These are phyloP conservation scores for Clanis bilineata DNA, from an alignment of 2,888 invertebrate genomes.

Conservation along the genomic window DNA sequence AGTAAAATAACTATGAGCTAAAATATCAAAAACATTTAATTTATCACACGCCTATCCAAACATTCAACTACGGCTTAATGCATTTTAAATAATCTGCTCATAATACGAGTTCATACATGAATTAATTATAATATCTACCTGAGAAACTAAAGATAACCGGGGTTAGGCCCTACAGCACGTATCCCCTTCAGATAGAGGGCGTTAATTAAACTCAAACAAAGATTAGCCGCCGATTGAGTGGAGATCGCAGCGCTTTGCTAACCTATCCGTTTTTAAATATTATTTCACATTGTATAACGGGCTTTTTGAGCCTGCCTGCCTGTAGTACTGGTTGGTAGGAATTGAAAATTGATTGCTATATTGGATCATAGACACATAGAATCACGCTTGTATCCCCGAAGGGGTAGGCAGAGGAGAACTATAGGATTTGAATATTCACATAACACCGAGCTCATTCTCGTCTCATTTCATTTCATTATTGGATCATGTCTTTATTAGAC, in stretches of 20 bases:
- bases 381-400: no score
- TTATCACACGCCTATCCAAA: not conserved
- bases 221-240: conserved; percentile 62
- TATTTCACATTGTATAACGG: not conserved
- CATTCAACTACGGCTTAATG: not conserved
- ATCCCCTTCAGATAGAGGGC: conserved; percentile 21
- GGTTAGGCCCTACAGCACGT: not conserved
- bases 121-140: conserved; percentile 9
- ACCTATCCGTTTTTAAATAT: conserved; percentile 40
- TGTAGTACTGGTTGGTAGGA: not conserved
- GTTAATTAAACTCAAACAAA: conserved; percentile 78
- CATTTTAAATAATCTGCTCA: not conserved
- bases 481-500: no score
- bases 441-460: no score
- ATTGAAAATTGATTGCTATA: no score
- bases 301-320: not conserved
- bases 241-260: conserved; percentile 50
- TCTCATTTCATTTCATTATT: no score
- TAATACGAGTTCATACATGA: not conserved
- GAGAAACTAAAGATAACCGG: conserved; percentile 17
- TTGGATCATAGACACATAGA: no score
- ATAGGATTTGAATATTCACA: no score
- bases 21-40: not conserved
- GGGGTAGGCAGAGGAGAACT: no score
- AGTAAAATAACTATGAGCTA: not conserved